Evolutionary conservation across 2,888 invertebrate species (phyloP), one percentile per base, ranked within the genome.

Genomic region (Drosophila phalerata): DNA sequence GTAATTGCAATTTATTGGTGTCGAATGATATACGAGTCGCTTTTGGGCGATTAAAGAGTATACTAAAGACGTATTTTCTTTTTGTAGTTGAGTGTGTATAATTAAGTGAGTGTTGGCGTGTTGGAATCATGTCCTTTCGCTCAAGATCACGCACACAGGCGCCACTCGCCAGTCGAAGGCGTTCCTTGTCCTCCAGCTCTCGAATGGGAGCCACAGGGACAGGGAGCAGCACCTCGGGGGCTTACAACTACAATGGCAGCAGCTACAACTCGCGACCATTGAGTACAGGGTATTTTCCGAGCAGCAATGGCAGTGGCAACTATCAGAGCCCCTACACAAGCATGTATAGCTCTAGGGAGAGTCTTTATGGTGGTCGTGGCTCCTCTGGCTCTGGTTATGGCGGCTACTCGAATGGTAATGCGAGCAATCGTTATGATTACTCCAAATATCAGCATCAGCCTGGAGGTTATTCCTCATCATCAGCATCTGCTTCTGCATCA

Each of bases 111-210:
- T 37, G 22, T 22, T 22, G 22, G 22, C 22, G 22, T 3, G 40
- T 48, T 58, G 49, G n/a, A 51, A 56, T 34, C 48, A 93, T 93
- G 93, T 93, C 93, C 58, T 93, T 93, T 85, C 93, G 93, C 57
- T 92, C 93, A 72, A 91, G 92, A 69, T 76, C 93, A 77, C 92
- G 86, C 91, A 86, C 90, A 37, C 93, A 77, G 71, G 85, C 85
- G 60, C 92, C 93, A 90, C 93, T 67, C 91, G 93, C 90, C 82
- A 84, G 89, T 48, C 94, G 82, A 49, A 89, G 92, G 91, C 94
- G 80, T 91, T 94, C 89, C 90, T 93, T 90, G 66, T 89, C 89
- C 40, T 94, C 91, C 91, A 94, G 94, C 62, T 93, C 94, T 0
- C 93, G 94, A 1, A 90, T 93, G 47, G 88, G 75, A 53, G 85